Evolutionary conservation across 2,888 invertebrate species (phyloP).

Genomic region (Leistus spinibarbis): DNA sequence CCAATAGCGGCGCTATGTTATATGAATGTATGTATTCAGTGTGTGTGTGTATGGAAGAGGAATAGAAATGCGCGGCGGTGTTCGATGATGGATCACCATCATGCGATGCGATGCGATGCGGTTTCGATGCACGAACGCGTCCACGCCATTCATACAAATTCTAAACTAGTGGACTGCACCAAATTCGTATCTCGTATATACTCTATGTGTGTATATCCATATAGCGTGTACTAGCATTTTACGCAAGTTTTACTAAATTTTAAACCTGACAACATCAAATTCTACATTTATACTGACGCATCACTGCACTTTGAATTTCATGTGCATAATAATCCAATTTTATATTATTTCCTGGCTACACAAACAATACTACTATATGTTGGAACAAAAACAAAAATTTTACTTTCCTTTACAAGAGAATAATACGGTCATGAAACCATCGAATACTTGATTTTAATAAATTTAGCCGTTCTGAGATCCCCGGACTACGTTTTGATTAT

Average conservation of each 20-base stretch:
- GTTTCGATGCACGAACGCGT: neutral
- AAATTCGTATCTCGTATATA: conserved; percentile 1
- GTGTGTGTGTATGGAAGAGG: neutral
- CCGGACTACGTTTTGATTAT: too few relatives aligned
- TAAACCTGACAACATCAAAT: neutral
- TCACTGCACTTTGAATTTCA: neutral
- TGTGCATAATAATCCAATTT: too few relatives aligned
- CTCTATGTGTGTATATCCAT: neutral
- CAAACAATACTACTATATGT: too few relatives aligned
- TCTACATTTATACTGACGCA: neutral
- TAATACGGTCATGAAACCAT: too few relatives aligned
- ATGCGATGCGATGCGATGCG: too few relatives aligned
- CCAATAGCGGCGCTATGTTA: too few relatives aligned
- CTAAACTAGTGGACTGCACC: neutral
- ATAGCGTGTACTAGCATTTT: neutral
- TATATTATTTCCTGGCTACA: too few relatives aligned
- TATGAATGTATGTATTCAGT: neutral
- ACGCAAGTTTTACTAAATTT: neutral
- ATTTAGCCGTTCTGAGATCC: too few relatives aligned
- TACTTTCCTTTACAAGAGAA: too few relatives aligned
- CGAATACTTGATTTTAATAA: too few relatives aligned
- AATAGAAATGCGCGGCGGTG: neutral
- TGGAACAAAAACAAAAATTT: too few relatives aligned
- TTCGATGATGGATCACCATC: neutral
- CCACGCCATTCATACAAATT: neutral